Conservation (phyloP, 2,888 invertebrate genomes). For the Gibbula magus region DNA sequence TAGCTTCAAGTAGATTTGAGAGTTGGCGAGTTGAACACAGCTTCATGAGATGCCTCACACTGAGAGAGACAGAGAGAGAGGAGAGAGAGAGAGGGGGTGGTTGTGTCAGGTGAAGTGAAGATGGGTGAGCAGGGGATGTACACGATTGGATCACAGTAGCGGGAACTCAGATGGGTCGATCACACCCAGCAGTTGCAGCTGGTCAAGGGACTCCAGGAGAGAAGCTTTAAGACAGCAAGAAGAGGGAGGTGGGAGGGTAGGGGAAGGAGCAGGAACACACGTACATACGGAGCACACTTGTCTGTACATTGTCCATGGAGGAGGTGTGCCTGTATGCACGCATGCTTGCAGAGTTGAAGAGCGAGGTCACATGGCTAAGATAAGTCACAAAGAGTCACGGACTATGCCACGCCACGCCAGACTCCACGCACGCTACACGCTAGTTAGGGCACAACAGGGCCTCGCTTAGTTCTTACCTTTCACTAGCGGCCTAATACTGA, state of each 20-base stretch:
- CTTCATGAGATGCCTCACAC: slow-evolving; percentile 7
- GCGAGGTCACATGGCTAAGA: slow-evolving; percentile 14
- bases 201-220: slow-evolving; percentile 12
- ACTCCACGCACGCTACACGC: neutral
- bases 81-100: neutral
- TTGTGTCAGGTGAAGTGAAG: neutral
- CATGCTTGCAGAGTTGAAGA: slow-evolving; percentile 17
- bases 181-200: too few species aligned
- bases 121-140: neutral
- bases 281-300: neutral
- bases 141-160: neutral
- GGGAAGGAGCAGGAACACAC: neutral
- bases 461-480: slow-evolving; percentile 37
- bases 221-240: neutral
- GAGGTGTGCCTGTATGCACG: slow-evolving; percentile 1
- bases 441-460: neutral
- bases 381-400: slow-evolving; percentile 8
- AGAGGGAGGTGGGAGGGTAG: neutral
- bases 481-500: slow-evolving; percentile 39
- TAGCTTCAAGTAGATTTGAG: neutral
- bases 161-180: too few species aligned
- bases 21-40: neutral
- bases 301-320: slow-evolving; percentile 5
- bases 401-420: slow-evolving; percentile 15
- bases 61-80: slow-evolving; percentile 14